Evolutionary conservation across 2,888 invertebrate genomes (phyloP).

Genomic region (Ischnus inquisitorius): DNA sequence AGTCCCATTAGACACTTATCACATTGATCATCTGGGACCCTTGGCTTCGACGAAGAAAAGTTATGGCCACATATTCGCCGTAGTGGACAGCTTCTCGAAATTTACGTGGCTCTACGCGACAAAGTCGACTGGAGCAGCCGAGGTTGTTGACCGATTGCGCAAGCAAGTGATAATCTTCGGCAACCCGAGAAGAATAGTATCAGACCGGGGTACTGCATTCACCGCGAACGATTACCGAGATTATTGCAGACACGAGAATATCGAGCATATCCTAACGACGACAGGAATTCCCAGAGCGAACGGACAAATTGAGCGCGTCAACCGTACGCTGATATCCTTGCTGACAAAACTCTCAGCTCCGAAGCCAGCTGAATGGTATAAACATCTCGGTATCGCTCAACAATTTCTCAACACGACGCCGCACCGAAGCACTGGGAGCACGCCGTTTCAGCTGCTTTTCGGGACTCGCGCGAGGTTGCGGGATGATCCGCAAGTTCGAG

Average conservation of each 20-base stretch:
- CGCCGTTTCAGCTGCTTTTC: too few relatives aligned
- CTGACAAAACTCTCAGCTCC: too few relatives aligned
- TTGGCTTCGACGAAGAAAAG: conserved; percentile 55
- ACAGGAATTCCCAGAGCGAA: background rate
- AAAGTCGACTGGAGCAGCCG: background rate
- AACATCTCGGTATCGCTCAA: too few relatives aligned
- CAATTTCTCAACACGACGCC: too few relatives aligned
- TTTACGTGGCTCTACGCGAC: background rate
- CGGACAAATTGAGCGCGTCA: too few relatives aligned
- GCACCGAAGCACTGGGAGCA: too few relatives aligned
- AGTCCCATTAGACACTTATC: conserved; percentile 61
- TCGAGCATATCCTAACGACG: background rate
- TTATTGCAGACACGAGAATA: background rate
- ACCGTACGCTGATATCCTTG: too few relatives aligned
- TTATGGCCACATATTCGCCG: conserved; percentile 61
- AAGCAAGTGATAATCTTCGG: background rate
- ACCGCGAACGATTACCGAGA: background rate
- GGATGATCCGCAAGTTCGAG: too few relatives aligned
- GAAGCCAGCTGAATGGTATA: too few relatives aligned
- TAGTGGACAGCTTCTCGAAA: background rate
- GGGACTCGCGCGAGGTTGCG: too few relatives aligned
- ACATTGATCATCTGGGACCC: conserved; percentile 64
- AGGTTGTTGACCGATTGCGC: background rate
- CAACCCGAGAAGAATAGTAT: background rate
- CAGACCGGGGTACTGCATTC: background rate